These are phyloP conservation scores for Agonopterix heracliana DNA, from an alignment of 2,888 invertebrate genomes.

Conservation along the genomic window DNA sequence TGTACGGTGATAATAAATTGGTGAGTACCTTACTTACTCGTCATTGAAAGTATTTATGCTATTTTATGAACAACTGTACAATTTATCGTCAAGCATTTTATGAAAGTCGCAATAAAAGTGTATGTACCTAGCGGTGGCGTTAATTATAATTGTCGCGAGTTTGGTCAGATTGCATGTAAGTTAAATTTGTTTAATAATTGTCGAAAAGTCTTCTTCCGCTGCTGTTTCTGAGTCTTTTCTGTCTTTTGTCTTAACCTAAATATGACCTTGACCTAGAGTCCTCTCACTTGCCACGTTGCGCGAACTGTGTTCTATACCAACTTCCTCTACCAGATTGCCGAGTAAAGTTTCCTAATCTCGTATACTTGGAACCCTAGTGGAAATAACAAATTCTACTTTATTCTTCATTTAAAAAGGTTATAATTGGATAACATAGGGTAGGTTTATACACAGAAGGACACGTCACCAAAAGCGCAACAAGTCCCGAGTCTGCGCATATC, in stretches of 20 bases:
- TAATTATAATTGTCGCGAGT: constrained; percentile 68
- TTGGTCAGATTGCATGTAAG: constrained; percentile 69
- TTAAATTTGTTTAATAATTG: constrained; percentile 26
- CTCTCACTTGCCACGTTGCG: neutral
- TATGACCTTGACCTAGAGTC: constrained; percentile 9
- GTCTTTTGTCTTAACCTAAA: neutral
- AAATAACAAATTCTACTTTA: too few species aligned
- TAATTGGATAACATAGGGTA: too few species aligned
- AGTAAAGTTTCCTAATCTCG: too few species aligned
- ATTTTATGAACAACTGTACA: neutral
- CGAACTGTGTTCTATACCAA: too few species aligned
- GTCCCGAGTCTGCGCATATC: too few species aligned
- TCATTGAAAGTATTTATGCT: neutral
- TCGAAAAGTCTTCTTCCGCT: neutral
- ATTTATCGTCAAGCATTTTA: neutral
- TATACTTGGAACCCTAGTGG: too few species aligned
- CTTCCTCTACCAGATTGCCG: too few species aligned
- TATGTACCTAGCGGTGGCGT: constrained; percentile 71
- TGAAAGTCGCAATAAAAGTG: constrained; percentile 24
- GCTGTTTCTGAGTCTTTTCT: too few species aligned
- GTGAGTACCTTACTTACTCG: constrained; percentile 40
- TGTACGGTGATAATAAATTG: constrained; percentile 47
- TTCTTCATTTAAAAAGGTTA: too few species aligned
- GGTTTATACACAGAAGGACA: too few species aligned
- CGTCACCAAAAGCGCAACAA: too few species aligned